These are phyloP conservation scores for Cynocephalus volans DNA, from an alignment of 2,113 vertebrate genomes.

Conservation along the genomic window DNA sequence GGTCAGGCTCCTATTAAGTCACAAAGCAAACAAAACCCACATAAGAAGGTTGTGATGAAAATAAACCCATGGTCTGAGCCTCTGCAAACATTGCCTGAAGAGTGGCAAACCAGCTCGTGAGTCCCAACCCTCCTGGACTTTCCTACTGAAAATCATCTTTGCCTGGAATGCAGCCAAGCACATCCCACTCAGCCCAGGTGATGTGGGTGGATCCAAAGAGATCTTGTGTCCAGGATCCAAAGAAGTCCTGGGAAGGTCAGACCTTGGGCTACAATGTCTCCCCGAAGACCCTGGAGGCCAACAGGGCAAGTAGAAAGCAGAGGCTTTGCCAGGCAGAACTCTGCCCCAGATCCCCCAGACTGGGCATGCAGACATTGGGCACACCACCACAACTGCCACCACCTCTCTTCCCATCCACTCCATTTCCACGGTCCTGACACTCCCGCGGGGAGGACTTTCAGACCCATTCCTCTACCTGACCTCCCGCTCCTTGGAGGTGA, in stretches of 20 bases:
- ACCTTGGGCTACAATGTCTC: background rate
- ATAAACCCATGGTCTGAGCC: background rate
- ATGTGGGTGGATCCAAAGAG: background rate
- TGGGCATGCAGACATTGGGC: background rate
- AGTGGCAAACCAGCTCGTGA: background rate
- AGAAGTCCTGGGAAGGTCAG: background rate
- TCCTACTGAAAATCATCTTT: background rate
- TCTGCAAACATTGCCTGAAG: background rate
- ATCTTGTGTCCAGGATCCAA: background rate
- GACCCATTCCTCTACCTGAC: background rate
- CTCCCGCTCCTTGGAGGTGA: background rate
- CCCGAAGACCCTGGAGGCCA: background rate
- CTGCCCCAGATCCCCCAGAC: background rate
- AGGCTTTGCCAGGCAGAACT: background rate
- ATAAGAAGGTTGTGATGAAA: background rate
- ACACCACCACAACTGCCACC: background rate
- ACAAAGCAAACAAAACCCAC: background rate
- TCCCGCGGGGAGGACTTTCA: background rate
- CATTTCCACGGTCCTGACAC: rapidly evolving
- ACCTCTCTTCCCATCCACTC: background rate
- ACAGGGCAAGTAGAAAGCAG: rapidly evolving
- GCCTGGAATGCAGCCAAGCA: rapidly evolving
- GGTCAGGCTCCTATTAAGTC: background rate
- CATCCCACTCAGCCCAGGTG: background rate
- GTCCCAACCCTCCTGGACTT: too few relatives aligned